Base-by-base conservation (phyloP, 2,113 vertebrate species). In the Tor tambroides region DNA sequence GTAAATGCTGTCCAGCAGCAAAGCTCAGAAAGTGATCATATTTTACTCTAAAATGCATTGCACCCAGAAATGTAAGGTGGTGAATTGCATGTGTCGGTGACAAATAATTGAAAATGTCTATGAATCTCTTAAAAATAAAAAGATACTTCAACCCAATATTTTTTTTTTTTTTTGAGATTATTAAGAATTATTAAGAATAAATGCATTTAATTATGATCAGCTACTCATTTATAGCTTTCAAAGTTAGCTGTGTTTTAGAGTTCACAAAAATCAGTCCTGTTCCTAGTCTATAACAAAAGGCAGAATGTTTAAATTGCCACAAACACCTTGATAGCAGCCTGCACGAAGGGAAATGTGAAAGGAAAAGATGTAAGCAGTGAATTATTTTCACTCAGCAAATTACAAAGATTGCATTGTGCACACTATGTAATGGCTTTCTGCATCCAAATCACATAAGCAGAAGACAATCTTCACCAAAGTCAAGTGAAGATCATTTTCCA, bases 401-500 rank as follows among this genome's bases (percentile, higher is more conserved):
- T 65, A 54, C 65, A 83, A 49, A 74, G 59, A 83, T 74, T 0
- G 17, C 65, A 38, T 84, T 59, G 43, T 19, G 49, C 6, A 84
- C 38, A 38, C 30, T 59, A 7, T 35, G 46, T 26, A 56, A 84
- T 56, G 11, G 28, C 67, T 41, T 74, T 74, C 67, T 56, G 23
- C 21, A 1, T 74, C 23, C 21, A 74, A 74, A 56, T 74, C 69
- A 74, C 49, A 41, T 32, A 59, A 19, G 19, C 32, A 59, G 28
- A 74, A 74, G 51, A 63, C 30, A 41, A 63, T 80, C 32, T 80
- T 38, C 32, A 84, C 32, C 49, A 74, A 84, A 69, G 83, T 84
- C 83, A 84, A 84, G 32, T 41, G 30, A 3, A 59, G 32, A 35
- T 41, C 19, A 84, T 35, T 83, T 83, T 69, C 41, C 41, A 28